Base-by-base conservation (phyloP, 2,888 invertebrate species). In the Hydriomena furcata region DNA sequence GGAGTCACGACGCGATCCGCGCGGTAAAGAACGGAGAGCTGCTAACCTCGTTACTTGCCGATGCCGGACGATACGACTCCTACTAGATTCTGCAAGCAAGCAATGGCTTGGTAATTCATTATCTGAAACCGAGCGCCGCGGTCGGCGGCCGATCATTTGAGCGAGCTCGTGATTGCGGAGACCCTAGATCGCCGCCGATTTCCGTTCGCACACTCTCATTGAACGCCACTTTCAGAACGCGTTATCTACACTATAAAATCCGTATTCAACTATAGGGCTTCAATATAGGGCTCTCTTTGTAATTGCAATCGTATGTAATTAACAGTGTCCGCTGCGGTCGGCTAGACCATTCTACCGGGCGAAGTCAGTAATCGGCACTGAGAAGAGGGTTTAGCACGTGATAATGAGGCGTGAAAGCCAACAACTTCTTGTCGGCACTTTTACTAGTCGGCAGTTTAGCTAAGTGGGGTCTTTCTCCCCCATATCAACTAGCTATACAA, bases 51-150 rank as follows among this genome's bases (percentile, higher is more conserved):
- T 86, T 85, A 84, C 76, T 78, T 73, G 71, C 73, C 68, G 76
- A 74, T 17, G 17, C 17, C 17, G 17, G 17, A n/a, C n/a, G n/a
- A n/a, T 78, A 75, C 74, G 70, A 76, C 70, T 73, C 65, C 61
- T 67, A 67, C 73, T 79, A 71, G 77, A 83, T 84, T 86, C 77
- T 81, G 85, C 84, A 84, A 83, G 81, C 79, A 67, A 82, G 85
- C 81, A 77, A 78, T 78, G 66, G 71, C 68, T 76, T 69, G 66
- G 80, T 81, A 81, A 84, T 84, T 87, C 84, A 85, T 84, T 82
- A 82, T 78, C 76, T 74, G 73, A 75, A 81, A 73, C 74, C 60
- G 67, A 64, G 47, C 50, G 40, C 58, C 37, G 46, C 58, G 61
- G 28, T 35, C 13, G 23, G 41, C 60, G 63, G 60, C 67, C 68